Evolutionary conservation across 2,113 vertebrate genomes (phyloP), one percentile per base, ranked within the genome.

Genomic region (Elephas maximus): DNA sequence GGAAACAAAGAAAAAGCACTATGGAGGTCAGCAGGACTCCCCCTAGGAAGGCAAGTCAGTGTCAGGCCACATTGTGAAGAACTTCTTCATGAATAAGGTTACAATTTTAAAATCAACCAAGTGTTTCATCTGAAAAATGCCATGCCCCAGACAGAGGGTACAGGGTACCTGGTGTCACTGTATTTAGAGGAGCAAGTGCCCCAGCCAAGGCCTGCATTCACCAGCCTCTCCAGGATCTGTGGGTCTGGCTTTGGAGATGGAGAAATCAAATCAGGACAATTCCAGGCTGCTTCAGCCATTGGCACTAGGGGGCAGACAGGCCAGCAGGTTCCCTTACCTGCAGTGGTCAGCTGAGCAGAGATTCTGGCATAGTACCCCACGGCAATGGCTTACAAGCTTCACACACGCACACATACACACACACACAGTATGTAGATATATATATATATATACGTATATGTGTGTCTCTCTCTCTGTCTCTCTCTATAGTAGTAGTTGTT

Each of bases 1-100:
- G 12, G 67, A 81, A 41, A 45, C 20, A 20, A 28, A 69, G 23
- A 17, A 15, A 18, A 53, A 80, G 3, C 81, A 10, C 20, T 0
- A 0, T 0, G 12, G 41, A 24, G 7, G 20, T n/a, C 28, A 26
- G 15, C 5, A 18, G 30, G 7, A 3, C n/a, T 23, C 10, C 11
- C n/a, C 65, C 65, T 6, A 10, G 10, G 57, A 41, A 53, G 30
- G 69, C 12, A 1, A 6, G 14, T 37, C 83, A 17, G 45, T 41
- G 57, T 33, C 45, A 21, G 26, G 0, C 12, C 28, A 30, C n/a
- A 69, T 8, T 8, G 0, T 0, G 20, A 65, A 80, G 23, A 62
- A 26, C 21, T 41, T 71, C 20, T 14, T 3, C 44, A 4, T 24
- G 48, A 74, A 41, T 20, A 9, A 37, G 82, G n/a, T 33, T 78